phyloP scores from a whole-genome alignment of 2,113 vertebrate species.

The Scopus umbretta region DNA sequence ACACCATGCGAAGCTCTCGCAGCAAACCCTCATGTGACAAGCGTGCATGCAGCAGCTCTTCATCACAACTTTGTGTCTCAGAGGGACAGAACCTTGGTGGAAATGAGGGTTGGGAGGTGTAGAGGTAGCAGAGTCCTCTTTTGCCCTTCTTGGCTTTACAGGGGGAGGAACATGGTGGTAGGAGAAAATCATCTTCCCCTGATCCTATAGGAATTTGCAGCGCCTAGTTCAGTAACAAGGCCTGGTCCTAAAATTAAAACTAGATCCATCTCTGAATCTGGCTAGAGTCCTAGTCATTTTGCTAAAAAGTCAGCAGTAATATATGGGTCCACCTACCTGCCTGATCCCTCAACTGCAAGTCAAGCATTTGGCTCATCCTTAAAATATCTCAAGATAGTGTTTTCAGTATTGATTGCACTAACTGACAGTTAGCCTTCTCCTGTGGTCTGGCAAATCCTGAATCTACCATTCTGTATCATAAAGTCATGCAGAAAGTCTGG shows the following conservation, averaged over 20 bases:
- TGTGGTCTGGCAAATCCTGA: background rate
- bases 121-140: background rate
- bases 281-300: background rate
- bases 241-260: background rate
- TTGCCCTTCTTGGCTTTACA: background rate
- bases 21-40: background rate
- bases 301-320: background rate
- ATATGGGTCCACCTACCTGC: background rate
- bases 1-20: background rate
- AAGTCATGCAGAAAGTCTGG: background rate
- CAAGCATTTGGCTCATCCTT: background rate
- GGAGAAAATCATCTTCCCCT: background rate
- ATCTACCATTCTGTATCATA: background rate
- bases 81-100: fast-evolving
- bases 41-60: background rate
- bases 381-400: background rate
- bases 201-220: background rate
- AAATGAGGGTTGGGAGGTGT: fast-evolving
- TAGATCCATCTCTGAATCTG: background rate
- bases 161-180: background rate
- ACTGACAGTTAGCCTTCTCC: background rate
- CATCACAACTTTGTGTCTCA: background rate
- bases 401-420: background rate
- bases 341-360: background rate
- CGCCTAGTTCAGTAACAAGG: background rate